Percentiles rank a stretch among this genome's conserved stretches.
Conservation (phyloP, 2,113 vertebrate species). For the Neogobius melanostomus region DNA sequence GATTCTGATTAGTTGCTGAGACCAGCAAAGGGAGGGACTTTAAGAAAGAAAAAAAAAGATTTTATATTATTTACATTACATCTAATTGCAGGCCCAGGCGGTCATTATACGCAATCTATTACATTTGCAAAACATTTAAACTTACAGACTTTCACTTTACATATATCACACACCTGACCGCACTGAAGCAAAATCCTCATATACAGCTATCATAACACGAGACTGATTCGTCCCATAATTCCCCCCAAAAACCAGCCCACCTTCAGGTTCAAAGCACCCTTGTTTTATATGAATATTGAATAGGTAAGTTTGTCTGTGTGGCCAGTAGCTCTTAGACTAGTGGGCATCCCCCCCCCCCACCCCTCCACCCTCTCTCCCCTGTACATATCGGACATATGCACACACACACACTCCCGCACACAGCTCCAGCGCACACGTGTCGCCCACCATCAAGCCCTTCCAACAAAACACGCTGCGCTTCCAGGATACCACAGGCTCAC, state of each 20-base stretch:
- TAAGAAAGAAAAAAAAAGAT: no score
- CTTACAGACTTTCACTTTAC: no score
- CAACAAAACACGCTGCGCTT: slow-evolving; percentile 52
- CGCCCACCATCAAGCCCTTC: slow-evolving; percentile 12
- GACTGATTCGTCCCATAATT: neutral
- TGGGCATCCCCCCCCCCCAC: slow-evolving; percentile 57
- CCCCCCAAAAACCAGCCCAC: neutral
- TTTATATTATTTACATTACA: no score
- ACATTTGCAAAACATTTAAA: no score
- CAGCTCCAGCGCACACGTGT: slow-evolving; percentile 41
- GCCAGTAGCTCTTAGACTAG: slow-evolving; percentile 55
- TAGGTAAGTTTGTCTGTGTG: slow-evolving; percentile 44
- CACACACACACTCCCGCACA: slow-evolving; percentile 46
- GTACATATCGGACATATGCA: slow-evolving; percentile 57
- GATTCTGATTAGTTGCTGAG: no score
- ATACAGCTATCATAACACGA: no score
- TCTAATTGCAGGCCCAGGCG: no score
- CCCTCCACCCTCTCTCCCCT: slow-evolving; percentile 1
- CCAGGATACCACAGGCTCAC: slow-evolving; percentile 72
- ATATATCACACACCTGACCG: no score
- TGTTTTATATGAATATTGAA: neutral
- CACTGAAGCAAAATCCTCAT: no score
- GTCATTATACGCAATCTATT: no score
- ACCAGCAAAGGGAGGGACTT: no score
- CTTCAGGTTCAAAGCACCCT: slow-evolving; percentile 8